Base-by-base conservation (phyloP, 2,888 invertebrate species). In the Diarsia brunnea region DNA sequence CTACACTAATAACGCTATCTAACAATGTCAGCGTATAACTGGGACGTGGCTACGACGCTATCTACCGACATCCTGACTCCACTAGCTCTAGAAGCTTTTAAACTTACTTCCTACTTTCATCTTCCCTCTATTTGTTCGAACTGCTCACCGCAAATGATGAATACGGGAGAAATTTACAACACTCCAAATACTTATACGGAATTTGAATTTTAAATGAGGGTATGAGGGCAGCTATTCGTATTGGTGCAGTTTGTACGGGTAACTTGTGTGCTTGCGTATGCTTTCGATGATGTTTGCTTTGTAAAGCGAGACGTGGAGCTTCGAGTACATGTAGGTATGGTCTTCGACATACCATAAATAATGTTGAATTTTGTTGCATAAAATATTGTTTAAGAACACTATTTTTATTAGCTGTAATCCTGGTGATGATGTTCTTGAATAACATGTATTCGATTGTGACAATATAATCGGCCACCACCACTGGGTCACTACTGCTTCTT, bases 171-270 rank as follows among this genome's bases (percentile, higher is more conserved):
- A 66, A 89, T 90, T 84, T 85, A 81, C 87, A 90, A 88, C 89
- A 87, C 87, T 90, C 86, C 89, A 60, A 66, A 60, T 88, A 89
- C 91, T 91, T 91, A 92, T 90, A 89, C 89, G 79, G 79, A 83
- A 93, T 94, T 92, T 92, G 93, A 93, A 94, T 87, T 93, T 91
- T 90, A 93, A 92, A 94, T 94, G 81, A 80, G 65, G 31, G 38
- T 38, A 38, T 38, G 38, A 38, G 27, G 77, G 74, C 79, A 78
- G 82, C 84, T 73, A 77, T 86, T 72, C 64, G 73, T 81, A 86
- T 84, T 66, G 83, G 79, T 75, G 78, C 85, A 84, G 82, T 84
- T 84, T 76, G 75, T 77, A 69, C 58, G 81, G 69, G 86, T 75
- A 79, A 68, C 45, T 69, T 65, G 72, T 73, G 60, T 21, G 47